Percentiles rank a stretch among this genome's conserved stretches.
phyloP scores from a whole-genome alignment of 1,140 invertebrate genomes.

The Lethrus apterus region DNA sequence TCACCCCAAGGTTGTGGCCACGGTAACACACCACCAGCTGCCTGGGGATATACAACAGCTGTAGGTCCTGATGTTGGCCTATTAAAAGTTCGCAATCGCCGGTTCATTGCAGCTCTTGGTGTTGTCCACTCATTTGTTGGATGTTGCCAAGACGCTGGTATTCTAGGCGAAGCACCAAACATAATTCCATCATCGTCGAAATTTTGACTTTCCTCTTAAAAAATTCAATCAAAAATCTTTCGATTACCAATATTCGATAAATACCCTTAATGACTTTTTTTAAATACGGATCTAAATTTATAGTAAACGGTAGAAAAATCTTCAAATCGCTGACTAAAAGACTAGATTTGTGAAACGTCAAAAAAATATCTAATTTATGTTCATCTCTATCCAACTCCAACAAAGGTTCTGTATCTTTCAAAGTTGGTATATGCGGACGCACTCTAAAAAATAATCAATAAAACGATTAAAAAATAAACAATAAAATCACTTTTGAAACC shows the following conservation, averaged over 20 bases:
- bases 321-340: conserved; percentile 80
- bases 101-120: neutral
- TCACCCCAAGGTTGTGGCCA: conserved; percentile 23
- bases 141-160: conserved; percentile 1
- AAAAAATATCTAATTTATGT: conserved; percentile 87
- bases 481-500: conserved; percentile 19
- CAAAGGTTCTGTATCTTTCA: conserved; percentile 82
- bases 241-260: neutral
- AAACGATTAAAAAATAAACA: neutral
- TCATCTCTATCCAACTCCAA: conserved; percentile 90
- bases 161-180: neutral
- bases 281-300: conserved; percentile 93
- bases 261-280: conserved; percentile 90
- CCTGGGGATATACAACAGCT: conserved; percentile 20
- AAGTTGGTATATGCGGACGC: conserved; percentile 67
- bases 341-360: conserved; percentile 77
- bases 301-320: conserved; percentile 92
- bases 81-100: conserved; percentile 1
- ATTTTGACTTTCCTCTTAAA: conserved; percentile 58
- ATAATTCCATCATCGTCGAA: conserved; percentile 52
- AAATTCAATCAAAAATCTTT: neutral
- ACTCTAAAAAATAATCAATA: conserved; percentile 49
- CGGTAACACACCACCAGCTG: conserved; percentile 10
- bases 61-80: conserved; percentile 9
- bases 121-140: conserved; percentile 16